A percentile compares a stretch with the other conserved stretches of the same genome.
phyloP scores from a whole-genome alignment of 2,797 vertebrate genomes.

The Megalops cyprinoides region DNA sequence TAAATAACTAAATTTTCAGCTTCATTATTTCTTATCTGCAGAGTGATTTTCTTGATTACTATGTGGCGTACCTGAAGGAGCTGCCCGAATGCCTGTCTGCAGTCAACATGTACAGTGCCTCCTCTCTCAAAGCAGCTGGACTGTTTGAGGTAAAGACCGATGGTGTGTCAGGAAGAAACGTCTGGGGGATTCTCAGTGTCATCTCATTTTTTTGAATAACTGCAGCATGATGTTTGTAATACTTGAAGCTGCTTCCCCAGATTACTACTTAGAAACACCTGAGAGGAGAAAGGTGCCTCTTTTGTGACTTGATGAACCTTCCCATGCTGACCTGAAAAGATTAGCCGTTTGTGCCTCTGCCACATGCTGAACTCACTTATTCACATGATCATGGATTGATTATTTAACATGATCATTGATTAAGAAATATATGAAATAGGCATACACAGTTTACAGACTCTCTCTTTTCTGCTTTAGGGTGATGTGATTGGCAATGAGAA shows the following conservation, averaged over 20 bases:
- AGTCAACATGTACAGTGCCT: slow-evolving; percentile 75
- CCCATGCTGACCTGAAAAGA: too few relatives aligned
- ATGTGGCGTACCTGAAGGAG: slow-evolving; percentile 92
- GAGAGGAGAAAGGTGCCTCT: too few relatives aligned
- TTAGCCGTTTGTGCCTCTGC: too few relatives aligned
- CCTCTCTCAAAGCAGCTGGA: slow-evolving; percentile 56
- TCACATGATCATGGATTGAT: not conserved
- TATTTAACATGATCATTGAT: not conserved
- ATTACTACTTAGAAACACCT: too few relatives aligned
- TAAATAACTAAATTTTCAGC: too few relatives aligned
- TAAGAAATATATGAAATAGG: not conserved
- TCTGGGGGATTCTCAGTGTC: too few relatives aligned
- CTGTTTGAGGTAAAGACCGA: slow-evolving; percentile 72
- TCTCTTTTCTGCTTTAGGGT: slow-evolving; percentile 53
- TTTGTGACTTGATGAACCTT: too few relatives aligned
- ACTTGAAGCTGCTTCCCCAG: too few relatives aligned
- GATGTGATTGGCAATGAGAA: slow-evolving; percentile 84
- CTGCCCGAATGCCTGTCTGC: slow-evolving; percentile 91
- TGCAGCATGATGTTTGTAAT: too few relatives aligned
- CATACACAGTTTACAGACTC: not conserved
- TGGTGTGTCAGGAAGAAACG: too few relatives aligned
- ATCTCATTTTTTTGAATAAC: too few relatives aligned
- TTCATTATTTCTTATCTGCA: slow-evolving; percentile 56
- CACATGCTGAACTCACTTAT: too few relatives aligned
- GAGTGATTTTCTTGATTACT: slow-evolving; percentile 95